Percentiles rank a stretch among this genome's conserved stretches.
Conservation (phyloP, 1,140 invertebrate genomes). For the Propsilocerus akamusi region DNA sequence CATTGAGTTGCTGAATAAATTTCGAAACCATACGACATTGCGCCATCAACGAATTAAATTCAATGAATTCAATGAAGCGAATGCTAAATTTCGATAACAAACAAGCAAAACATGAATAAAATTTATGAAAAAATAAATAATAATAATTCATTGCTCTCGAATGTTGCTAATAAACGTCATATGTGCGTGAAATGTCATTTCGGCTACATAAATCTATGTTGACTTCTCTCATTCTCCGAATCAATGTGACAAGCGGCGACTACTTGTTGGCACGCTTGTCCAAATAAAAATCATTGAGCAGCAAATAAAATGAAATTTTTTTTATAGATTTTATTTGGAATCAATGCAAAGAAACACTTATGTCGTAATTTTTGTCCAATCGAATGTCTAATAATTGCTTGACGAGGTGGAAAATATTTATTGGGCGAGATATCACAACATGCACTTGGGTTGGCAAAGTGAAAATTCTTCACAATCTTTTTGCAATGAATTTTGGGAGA, state of each 20-base stretch:
- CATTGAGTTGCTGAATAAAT: background rate
- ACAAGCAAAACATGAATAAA: too few relatives aligned
- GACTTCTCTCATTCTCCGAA: too few relatives aligned
- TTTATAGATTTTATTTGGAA: background rate
- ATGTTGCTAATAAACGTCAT: background rate
- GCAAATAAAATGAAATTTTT: background rate
- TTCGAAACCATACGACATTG: too few relatives aligned
- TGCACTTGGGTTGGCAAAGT: background rate
- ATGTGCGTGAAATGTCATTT: background rate
- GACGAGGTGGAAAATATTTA: background rate
- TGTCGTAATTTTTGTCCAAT: conserved; percentile 2
- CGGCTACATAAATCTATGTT: too few relatives aligned
- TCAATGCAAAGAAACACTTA: conserved; percentile 3
- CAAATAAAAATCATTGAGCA: background rate
- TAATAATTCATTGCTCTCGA: too few relatives aligned
- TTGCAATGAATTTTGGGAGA: background rate
- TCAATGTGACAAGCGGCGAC: too few relatives aligned
- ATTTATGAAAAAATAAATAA: too few relatives aligned
- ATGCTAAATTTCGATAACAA: too few relatives aligned
- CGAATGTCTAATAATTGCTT: background rate
- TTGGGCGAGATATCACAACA: background rate
- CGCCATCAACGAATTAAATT: background rate
- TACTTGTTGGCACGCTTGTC: too few relatives aligned
- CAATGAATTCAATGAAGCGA: background rate
- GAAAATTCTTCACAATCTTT: background rate